Conservation (phyloP, 1,140 invertebrate species). For the Neuroterus valhalla region DNA sequence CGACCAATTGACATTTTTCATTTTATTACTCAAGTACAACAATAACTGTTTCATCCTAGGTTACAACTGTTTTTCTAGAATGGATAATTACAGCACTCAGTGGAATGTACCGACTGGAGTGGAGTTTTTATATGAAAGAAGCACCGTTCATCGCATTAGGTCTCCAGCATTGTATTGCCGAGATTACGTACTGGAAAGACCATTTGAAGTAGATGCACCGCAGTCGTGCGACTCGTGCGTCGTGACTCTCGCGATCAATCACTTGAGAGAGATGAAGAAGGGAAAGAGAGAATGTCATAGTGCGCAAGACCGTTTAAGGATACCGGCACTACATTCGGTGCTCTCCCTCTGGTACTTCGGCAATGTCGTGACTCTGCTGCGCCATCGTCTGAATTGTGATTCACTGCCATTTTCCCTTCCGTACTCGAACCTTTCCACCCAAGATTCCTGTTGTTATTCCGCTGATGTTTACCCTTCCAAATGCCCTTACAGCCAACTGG, state of each 20-base stretch:
- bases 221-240: constrained; percentile 54
- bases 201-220: constrained; percentile 58
- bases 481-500: not conserved
- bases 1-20: constrained; percentile 33
- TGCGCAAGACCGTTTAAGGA: constrained; percentile 64
- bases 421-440: constrained; percentile 21
- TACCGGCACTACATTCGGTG: constrained; percentile 43
- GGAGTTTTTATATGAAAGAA: not conserved
- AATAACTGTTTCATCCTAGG: too few relatives aligned
- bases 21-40: not conserved
- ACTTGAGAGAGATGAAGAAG: constrained; percentile 58
- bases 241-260: constrained; percentile 62
- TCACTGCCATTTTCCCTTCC: constrained; percentile 52
- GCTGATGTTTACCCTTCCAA: constrained; percentile 13
- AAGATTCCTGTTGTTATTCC: constrained; percentile 20
- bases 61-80: too few relatives aligned
- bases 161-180: constrained; percentile 10
- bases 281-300: constrained; percentile 54
- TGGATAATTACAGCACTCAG: too few relatives aligned
- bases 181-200: constrained; percentile 44
- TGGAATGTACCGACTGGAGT: too few relatives aligned
- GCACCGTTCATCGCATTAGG: not conserved
- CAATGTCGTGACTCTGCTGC: constrained; percentile 60
- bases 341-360: constrained; percentile 51
- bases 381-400: constrained; percentile 59